Conservation (phyloP, 2,888 invertebrate species). For the Hololepta plana region DNA sequence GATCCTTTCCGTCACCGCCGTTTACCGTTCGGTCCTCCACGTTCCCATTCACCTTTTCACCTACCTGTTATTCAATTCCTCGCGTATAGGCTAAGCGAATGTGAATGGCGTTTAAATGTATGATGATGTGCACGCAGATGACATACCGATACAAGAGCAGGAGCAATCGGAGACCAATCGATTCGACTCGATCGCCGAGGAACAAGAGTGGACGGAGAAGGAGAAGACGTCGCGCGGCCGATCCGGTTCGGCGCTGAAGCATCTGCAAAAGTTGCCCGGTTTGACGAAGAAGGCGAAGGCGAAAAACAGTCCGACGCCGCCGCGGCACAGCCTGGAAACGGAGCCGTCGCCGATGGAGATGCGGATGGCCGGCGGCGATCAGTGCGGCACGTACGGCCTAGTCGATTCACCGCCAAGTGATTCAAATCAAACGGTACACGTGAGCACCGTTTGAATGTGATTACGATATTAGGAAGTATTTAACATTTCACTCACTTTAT, state of each 20-base stretch:
- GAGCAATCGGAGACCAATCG: constrained; percentile 19
- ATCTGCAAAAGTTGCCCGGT: constrained; percentile 42
- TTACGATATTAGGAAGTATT: too few species aligned
- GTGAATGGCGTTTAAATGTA: too few species aligned
- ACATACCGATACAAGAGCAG: constrained; percentile 70
- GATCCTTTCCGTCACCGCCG: background rate
- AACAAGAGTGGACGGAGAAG: constrained; percentile 38
- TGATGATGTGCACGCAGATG: constrained; percentile 42
- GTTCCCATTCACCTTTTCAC: constrained; percentile 3
- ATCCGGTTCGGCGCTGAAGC: constrained; percentile 36
- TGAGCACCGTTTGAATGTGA: constrained; percentile 25
- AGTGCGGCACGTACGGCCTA: constrained; percentile 12
- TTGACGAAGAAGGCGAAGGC: constrained; percentile 40
- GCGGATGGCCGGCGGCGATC: constrained; percentile 13
- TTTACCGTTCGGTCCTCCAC: constrained; percentile 2
- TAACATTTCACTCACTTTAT: background rate
- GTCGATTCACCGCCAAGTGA: constrained; percentile 9
- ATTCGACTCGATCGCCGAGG: constrained; percentile 50
- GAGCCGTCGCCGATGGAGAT: constrained; percentile 11
- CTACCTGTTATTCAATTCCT: background rate
- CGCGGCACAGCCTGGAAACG: constrained; percentile 14
- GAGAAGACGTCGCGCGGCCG: constrained; percentile 27
- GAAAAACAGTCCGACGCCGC: constrained; percentile 22
- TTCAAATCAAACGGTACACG: constrained; percentile 19
- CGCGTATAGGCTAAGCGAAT: too few species aligned